A percentile compares a stretch with the other conserved stretches of the same genome.
These are phyloP conservation scores for Sterrhoptilus dennistouni DNA, from an alignment of 2,113 vertebrate species.

Conservation along the genomic window DNA sequence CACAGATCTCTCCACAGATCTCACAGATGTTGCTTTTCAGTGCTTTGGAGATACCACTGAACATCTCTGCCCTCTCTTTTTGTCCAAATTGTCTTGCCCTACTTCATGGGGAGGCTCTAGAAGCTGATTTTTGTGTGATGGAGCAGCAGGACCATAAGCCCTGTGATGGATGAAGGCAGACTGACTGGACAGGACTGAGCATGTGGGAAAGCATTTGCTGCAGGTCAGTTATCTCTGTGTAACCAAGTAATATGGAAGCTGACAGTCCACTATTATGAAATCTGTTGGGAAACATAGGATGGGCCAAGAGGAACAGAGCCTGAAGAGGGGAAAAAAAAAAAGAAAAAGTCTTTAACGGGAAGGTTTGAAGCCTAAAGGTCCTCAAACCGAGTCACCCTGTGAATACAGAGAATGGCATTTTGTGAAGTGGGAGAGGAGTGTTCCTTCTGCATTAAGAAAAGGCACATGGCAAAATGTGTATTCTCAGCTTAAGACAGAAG, in stretches of 20 bases:
- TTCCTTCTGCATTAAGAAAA: background rate
- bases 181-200: background rate
- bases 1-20: background rate
- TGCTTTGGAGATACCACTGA: background rate
- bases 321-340: background rate
- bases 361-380: background rate
- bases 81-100: background rate
- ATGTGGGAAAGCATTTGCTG: background rate
- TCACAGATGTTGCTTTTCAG: background rate
- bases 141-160: background rate
- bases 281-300: background rate
- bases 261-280: background rate
- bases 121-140: background rate
- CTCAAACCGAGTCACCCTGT: accelerated
- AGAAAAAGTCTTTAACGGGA: background rate
- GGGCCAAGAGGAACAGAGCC: background rate
- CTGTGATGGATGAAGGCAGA: background rate
- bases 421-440: background rate
- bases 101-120: background rate
- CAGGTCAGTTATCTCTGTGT: background rate
- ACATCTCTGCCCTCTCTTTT: background rate
- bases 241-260: background rate
- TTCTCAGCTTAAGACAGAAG: background rate
- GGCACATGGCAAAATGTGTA: accelerated
- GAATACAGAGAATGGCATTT: background rate